These are phyloP conservation scores for Hedychridium roseum DNA, from an alignment of 2,888 invertebrate species.

Conservation along the genomic window DNA sequence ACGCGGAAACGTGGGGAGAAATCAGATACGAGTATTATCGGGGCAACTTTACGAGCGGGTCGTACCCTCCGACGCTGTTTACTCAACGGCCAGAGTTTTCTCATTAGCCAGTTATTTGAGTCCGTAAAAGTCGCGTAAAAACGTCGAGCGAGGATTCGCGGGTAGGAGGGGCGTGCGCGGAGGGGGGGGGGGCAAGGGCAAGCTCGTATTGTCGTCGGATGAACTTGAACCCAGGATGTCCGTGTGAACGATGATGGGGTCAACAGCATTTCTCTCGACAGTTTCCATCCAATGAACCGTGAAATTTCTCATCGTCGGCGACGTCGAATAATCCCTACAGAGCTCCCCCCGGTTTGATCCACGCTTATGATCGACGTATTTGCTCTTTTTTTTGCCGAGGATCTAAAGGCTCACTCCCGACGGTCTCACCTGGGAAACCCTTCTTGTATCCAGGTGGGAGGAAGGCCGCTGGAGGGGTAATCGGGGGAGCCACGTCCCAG, in stretches of 20 bases:
- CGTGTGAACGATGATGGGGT: slow-evolving; percentile 24
- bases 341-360: no score
- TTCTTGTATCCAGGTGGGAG: slow-evolving; percentile 70
- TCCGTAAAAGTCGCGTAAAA: slow-evolving; percentile 22
- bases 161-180: no score
- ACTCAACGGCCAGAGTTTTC: no score
- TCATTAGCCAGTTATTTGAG: no score
- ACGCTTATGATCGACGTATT: no score
- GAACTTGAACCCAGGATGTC: slow-evolving; percentile 38
- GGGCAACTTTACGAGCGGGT: slow-evolving; percentile 12
- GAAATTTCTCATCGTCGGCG: slow-evolving; percentile 35
- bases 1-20: neutral
- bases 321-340: no score
- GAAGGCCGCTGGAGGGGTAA: slow-evolving; percentile 75
- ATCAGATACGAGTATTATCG: no score
- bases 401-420: no score
- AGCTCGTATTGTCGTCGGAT: no score
- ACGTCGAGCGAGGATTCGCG: slow-evolving; percentile 5
- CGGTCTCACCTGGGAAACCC: slow-evolving; percentile 56
- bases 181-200: no score
- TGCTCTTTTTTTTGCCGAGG: no score
- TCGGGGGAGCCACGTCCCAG: slow-evolving; percentile 71
- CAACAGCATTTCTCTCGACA: slow-evolving; percentile 34
- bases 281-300: slow-evolving; percentile 19
- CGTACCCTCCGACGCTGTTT: no score